These are phyloP conservation scores for Cherax destructor DNA, from an alignment of 1,140 invertebrate genomes.

Conservation along the genomic window DNA sequence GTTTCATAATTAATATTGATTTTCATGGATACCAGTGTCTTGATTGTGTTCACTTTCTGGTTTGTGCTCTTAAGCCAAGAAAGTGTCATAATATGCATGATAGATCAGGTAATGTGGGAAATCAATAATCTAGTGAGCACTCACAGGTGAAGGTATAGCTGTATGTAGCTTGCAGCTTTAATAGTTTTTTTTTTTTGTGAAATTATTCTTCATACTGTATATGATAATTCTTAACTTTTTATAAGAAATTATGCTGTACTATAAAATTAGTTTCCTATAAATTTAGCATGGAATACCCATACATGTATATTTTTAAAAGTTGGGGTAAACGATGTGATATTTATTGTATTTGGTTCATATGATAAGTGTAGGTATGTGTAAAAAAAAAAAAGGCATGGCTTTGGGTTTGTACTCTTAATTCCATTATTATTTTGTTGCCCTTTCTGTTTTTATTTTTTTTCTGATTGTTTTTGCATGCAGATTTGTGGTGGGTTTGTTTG, in stretches of 20 bases:
- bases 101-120: not conserved
- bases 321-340: not conserved
- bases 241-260: not conserved
- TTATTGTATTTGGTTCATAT: too few relatives aligned
- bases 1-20: not conserved
- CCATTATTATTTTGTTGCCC: too few relatives aligned
- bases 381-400: too few relatives aligned
- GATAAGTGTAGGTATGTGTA: too few relatives aligned
- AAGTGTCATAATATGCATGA: not conserved
- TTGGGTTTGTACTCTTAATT: too few relatives aligned
- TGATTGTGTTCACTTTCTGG: not conserved
- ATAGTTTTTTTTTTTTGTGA: not conserved
- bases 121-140: not conserved
- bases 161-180: not conserved
- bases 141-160: conserved; percentile 2
- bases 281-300: not conserved
- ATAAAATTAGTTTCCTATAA: not conserved
- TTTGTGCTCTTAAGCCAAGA: not conserved
- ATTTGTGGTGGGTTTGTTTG: too few relatives aligned
- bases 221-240: not conserved
- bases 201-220: not conserved
- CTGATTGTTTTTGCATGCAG: too few relatives aligned
- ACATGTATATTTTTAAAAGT: not conserved
- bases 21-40: not conserved
- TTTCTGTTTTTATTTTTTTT: too few relatives aligned